Base-by-base conservation (phyloP, 2,888 invertebrate species). In the Villa cingulata region DNA sequence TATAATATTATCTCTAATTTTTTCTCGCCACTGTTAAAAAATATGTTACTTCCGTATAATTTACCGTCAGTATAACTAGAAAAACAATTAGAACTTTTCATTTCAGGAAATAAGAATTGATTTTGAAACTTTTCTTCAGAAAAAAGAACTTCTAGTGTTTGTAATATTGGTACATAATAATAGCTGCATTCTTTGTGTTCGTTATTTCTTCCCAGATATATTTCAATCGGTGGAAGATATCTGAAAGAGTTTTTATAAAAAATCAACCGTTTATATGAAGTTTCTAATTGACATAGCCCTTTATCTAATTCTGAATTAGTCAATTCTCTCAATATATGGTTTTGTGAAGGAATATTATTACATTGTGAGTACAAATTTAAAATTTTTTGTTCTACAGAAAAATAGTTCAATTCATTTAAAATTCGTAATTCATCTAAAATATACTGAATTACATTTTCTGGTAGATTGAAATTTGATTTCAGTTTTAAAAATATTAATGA, bases 101-200 rank as follows among this genome's bases (percentile, higher is more conserved):
- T 29, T 29, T 29, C 29, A 29, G 29, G 36, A 34, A 43, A 20
- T 4, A 43, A 36, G 20, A 40, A 46, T 36, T 46, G 46, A 34
- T 19, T 39, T 39, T 18, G 17, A n/a, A 36, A 36, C 14, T 20
- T 46, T 16, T 18, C 34, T 3, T 46, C 36, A 14, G 10, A 29
- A 14, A 46, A 41, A n/a, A 46, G 32, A 18, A 34, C 36, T 34
- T 37, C 14, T 43, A 43, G 36, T 34, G 17, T 43, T 34, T 16
- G 32, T 37, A 43, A 34, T 18, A 43, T 43, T 7, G 37, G 43
- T 37, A 43, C 19, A 7, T 43, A 48, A 43, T 53, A 48, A 38
- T 45, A 53, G n/a, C 50, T 41, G 42, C 48, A 48, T 19, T 48
- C 43, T 48, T 51, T 45, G 20, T 49, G 50, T 39, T 23, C 7